Evolutionary conservation across 2,888 invertebrate species (phyloP).

Genomic region (Drosophila heteroneura): DNA sequence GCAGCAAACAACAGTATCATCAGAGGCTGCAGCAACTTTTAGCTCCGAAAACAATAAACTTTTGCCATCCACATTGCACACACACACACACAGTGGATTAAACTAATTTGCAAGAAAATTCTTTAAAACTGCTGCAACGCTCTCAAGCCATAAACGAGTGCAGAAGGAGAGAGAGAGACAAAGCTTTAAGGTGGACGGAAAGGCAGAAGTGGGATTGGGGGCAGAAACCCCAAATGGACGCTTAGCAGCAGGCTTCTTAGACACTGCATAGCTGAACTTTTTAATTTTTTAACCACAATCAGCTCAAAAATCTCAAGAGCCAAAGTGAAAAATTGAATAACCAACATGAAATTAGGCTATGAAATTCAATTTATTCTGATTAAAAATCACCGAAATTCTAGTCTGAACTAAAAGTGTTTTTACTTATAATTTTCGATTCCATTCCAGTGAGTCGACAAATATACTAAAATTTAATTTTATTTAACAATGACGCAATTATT

Average conservation of each 20-base stretch:
- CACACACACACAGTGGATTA: constrained; percentile 56
- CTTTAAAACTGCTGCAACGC: constrained; percentile 61
- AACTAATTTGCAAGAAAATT: constrained; percentile 78
- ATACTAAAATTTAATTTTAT: not conserved
- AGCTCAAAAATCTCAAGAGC: not conserved
- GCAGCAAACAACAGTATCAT: constrained; percentile 22
- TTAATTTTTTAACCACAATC: not conserved
- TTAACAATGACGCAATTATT: not conserved
- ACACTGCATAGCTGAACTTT: not conserved
- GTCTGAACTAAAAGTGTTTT: not conserved
- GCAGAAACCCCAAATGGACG: constrained; percentile 8
- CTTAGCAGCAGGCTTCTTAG: constrained; percentile 4
- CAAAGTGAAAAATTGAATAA: not conserved
- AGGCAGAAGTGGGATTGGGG: not conserved
- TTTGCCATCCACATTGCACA: constrained; percentile 36
- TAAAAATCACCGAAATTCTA: not conserved
- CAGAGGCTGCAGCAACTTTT: constrained; percentile 35
- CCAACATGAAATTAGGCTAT: not conserved
- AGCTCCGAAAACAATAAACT: constrained; percentile 66
- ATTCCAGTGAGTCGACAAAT: not conserved
- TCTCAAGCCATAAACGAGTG: constrained; percentile 20
- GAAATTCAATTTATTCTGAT: not conserved
- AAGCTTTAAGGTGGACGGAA: not conserved
- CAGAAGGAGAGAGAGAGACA: not conserved
- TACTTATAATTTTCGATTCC: not conserved